A percentile compares a stretch with the other conserved stretches of the same genome.
These are phyloP conservation scores for Epicampocera succincta DNA, from an alignment of 2,888 invertebrate species.

Conservation along the genomic window DNA sequence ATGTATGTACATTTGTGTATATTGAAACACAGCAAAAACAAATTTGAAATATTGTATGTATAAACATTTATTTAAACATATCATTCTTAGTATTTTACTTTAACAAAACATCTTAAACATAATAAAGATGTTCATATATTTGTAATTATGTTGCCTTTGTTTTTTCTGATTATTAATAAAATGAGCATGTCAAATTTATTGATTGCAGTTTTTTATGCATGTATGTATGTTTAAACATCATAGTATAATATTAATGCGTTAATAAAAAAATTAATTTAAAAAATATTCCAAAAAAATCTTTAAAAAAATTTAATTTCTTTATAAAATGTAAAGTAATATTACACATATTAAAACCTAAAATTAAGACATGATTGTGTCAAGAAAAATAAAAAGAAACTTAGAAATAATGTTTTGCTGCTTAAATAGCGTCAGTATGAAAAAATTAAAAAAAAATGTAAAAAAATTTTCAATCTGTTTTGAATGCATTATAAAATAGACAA, in stretches of 20 bases:
- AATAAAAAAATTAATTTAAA: slow-evolving; percentile 42
- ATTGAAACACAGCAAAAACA: background rate
- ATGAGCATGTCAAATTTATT: slow-evolving; percentile 49
- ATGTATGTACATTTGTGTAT: too few relatives aligned
- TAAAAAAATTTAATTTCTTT: slow-evolving; percentile 43
- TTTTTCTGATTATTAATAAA: slow-evolving; percentile 5
- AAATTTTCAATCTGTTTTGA: slow-evolving; percentile 36
- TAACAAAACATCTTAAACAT: slow-evolving; percentile 58
- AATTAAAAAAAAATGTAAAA: slow-evolving; percentile 38
- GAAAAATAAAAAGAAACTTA: slow-evolving; percentile 46
- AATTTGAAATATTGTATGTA: slow-evolving; percentile 2
- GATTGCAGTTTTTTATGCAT: slow-evolving; percentile 1
- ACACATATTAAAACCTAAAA: slow-evolving; percentile 63
- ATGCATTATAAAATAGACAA: slow-evolving; percentile 34
- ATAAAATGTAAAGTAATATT: slow-evolving; percentile 47
- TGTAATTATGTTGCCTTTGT: background rate
- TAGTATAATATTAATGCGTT: slow-evolving; percentile 33
- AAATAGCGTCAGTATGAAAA: slow-evolving; percentile 48
- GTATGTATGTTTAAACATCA: slow-evolving; percentile 25
- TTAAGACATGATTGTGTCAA: slow-evolving; percentile 42
- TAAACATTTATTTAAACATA: slow-evolving; percentile 60
- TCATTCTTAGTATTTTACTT: slow-evolving; percentile 42
- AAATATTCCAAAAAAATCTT: slow-evolving; percentile 35
- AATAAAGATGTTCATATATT: slow-evolving; percentile 44
- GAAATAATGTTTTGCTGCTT: slow-evolving; percentile 48